A percentile compares a stretch with the other conserved stretches of the same genome.
Evolutionary conservation across 1,140 invertebrate genomes (phyloP).

Genomic region (Macrocentrus cingulum): DNA sequence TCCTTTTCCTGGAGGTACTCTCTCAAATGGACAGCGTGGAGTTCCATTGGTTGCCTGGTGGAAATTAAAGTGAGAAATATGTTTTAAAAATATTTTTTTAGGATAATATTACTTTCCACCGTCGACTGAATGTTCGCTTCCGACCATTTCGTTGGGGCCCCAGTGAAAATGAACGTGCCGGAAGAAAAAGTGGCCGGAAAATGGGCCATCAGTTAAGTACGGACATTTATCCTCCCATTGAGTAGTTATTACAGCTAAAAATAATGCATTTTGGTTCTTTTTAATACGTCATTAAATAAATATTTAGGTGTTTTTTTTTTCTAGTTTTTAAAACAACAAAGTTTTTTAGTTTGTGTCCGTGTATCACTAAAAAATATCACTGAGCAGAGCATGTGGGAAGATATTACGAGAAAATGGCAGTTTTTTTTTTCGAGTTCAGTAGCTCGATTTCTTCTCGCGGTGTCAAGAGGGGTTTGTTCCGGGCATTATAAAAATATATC

Average conservation of each 20-base stretch:
- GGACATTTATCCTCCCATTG: constrained; percentile 63
- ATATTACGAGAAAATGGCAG: no score
- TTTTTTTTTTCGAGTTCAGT: no score
- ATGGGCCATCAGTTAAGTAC: constrained; percentile 63
- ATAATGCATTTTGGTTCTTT: no score
- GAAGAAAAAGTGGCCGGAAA: constrained; percentile 67
- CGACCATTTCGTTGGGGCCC: constrained; percentile 69
- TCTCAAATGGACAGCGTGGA: constrained; percentile 62
- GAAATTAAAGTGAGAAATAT: neutral
- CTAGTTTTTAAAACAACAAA: no score
- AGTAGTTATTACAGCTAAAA: constrained; percentile 59
- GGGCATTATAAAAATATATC: no score
- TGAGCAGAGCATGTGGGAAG: no score
- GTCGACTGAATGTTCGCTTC: constrained; percentile 79
- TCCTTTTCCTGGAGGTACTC: constrained; percentile 62
- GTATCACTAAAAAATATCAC: no score
- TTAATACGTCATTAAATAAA: no score
- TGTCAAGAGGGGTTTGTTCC: no score
- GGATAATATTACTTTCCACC: constrained; percentile 53
- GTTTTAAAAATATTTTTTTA: constrained; percentile 10
- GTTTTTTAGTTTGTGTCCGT: no score
- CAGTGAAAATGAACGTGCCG: constrained; percentile 83
- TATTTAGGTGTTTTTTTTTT: no score
- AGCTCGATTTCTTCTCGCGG: no score
- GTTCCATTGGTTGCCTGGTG: constrained; percentile 59